These are phyloP conservation scores for Pseudococcus jackbeardsleyi DNA, from an alignment of 2,888 invertebrate genomes.

Conservation along the genomic window DNA sequence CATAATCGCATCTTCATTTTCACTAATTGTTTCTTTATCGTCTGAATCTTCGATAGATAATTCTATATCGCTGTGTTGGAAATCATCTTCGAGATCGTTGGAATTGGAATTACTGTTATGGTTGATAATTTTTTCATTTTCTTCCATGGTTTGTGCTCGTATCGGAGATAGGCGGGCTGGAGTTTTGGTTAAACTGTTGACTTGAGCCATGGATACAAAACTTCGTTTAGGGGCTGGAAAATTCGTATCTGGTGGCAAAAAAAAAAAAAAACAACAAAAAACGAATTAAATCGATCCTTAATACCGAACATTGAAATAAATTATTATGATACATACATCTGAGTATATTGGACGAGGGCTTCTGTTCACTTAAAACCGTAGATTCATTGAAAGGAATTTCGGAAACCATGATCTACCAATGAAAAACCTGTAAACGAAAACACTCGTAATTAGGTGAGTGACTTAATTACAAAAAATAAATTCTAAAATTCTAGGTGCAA, in stretches of 20 bases:
- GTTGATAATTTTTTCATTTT: background rate
- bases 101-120: background rate
- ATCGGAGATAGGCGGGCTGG: background rate
- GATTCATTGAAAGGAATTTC: background rate
- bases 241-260: background rate
- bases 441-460: background rate
- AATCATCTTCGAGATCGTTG: background rate
- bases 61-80: background rate
- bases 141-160: background rate
- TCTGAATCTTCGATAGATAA: background rate
- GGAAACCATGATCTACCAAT: background rate
- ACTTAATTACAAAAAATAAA: background rate
- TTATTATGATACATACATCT: background rate
- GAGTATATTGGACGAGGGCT: background rate
- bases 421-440: slow-evolving; percentile 1
- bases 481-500: background rate
- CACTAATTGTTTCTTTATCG: background rate
- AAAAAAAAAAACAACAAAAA: background rate
- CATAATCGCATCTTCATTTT: background rate
- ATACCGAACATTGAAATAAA: background rate
- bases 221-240: background rate
- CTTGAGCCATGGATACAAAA: background rate
- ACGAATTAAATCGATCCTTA: background rate
- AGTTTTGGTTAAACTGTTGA: background rate
- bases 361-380: background rate